Conservation (phyloP, 2,113 vertebrate species). For the Calidris pygmaea region DNA sequence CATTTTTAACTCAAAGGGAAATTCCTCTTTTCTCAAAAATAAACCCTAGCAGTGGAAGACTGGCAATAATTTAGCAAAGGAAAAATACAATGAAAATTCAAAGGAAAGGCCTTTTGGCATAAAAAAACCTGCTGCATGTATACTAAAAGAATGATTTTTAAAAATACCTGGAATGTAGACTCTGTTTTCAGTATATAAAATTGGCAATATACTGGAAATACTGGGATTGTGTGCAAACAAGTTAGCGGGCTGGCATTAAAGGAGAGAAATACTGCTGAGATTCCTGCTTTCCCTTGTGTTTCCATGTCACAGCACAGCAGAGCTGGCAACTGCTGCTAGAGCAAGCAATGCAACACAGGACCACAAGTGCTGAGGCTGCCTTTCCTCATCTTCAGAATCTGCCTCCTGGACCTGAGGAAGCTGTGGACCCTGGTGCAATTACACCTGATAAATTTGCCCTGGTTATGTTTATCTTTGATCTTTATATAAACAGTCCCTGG, state of each 20-base stretch:
- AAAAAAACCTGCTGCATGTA: neutral
- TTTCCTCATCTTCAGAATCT: neutral
- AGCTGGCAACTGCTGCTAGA: neutral
- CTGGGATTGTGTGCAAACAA: neutral
- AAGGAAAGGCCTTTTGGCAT: neutral
- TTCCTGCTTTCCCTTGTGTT: neutral
- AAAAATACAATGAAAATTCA: neutral
- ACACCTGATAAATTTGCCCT: neutral
- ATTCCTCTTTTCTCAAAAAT: neutral
- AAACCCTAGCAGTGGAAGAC: neutral
- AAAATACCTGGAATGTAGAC: neutral
- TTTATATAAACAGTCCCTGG: conserved; percentile 34
- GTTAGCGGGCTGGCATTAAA: neutral
- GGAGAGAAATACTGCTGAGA: neutral
- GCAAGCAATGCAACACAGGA: neutral
- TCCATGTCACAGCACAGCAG: neutral
- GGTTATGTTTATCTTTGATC: conserved; percentile 40
- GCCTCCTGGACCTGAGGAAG: neutral
- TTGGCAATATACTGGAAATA: neutral
- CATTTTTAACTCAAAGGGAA: neutral
- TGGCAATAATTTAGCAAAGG: neutral
- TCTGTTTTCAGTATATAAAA: neutral
- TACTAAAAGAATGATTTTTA: neutral
- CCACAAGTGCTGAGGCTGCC: neutral
- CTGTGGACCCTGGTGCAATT: neutral